Conservation (phyloP, 2,797 vertebrate genomes). For the Selene dorsalis region DNA sequence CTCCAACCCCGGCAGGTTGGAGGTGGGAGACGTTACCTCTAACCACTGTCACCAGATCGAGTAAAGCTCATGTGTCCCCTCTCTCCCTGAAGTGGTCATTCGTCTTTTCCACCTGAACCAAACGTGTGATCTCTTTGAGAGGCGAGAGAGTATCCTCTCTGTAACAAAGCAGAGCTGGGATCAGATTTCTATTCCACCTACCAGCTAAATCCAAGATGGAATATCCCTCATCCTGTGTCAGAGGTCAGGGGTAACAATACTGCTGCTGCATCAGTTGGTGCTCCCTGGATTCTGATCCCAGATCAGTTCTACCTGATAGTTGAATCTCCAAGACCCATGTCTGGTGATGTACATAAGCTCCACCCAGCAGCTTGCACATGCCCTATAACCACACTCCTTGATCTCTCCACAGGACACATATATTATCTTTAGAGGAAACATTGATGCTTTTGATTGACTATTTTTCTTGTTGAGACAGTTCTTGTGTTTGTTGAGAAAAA, state of each 20-base stretch:
- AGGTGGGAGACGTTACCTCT: constrained; percentile 50
- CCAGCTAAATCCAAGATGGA: constrained; percentile 24
- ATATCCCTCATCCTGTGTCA: constrained; percentile 30
- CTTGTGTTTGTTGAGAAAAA: constrained; percentile 17
- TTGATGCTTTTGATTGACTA: constrained; percentile 12
- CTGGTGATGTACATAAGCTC: constrained; percentile 72
- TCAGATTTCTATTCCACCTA: constrained; percentile 9
- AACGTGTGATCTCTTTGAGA: constrained; percentile 44
- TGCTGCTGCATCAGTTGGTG: constrained; percentile 63
- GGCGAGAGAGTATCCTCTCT: background rate
- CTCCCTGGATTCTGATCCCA: constrained; percentile 67
- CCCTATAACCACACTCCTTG: constrained; percentile 28
- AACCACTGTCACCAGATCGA: constrained; percentile 40
- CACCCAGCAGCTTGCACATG: constrained; percentile 43
- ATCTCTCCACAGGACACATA: constrained; percentile 11
- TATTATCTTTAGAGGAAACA: constrained; percentile 19
- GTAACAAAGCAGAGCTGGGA: constrained; percentile 7
- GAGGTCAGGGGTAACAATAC: constrained; percentile 55
- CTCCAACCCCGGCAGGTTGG: constrained; percentile 43
- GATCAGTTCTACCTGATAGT: constrained; percentile 61
- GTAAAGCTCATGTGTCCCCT: background rate
- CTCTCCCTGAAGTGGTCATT: constrained; percentile 27
- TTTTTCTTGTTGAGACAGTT: constrained; percentile 21
- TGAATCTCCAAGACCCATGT: constrained; percentile 67
- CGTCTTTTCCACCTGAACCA: constrained; percentile 39